Evolutionary conservation across 2,888 invertebrate genomes (phyloP).

Genomic region (Drosophila paracracens): DNA sequence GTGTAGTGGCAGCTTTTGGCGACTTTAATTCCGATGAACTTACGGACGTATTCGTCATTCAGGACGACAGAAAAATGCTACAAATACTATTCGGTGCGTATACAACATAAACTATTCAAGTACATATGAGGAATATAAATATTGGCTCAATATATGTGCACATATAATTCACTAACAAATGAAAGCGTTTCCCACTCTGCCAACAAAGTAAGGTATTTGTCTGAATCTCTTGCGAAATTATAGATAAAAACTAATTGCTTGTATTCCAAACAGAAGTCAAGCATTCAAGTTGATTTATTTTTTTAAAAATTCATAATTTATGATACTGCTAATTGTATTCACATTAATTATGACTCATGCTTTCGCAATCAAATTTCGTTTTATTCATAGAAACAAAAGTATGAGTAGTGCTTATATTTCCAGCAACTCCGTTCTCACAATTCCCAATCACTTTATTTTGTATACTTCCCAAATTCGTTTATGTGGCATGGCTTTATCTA

Average conservation of each 20-base stretch:
- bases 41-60: slow-evolving; percentile 94
- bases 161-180: not conserved
- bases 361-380: slow-evolving; percentile 74
- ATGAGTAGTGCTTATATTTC: too few species aligned
- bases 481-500: not conserved
- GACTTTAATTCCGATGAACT: slow-evolving; percentile 98
- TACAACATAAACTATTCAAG: not conserved
- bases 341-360: not conserved
- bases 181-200: not conserved
- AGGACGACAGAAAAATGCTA: slow-evolving; percentile 88
- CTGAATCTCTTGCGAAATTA: not conserved
- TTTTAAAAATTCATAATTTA: not conserved
- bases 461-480: not conserved
- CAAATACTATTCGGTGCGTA: slow-evolving; percentile 89
- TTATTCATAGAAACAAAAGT: too few species aligned
- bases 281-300: not conserved
- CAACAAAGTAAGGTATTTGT: not conserved
- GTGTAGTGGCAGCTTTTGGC: slow-evolving; percentile 96
- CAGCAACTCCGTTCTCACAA: not conserved
- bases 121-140: not conserved
- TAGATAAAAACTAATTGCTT: not conserved
- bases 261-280: not conserved
- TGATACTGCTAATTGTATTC: not conserved
- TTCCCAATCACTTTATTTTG: not conserved
- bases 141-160: not conserved